phyloP scores from a whole-genome alignment of 2,113 vertebrate genomes.

The Sitta europaea region DNA sequence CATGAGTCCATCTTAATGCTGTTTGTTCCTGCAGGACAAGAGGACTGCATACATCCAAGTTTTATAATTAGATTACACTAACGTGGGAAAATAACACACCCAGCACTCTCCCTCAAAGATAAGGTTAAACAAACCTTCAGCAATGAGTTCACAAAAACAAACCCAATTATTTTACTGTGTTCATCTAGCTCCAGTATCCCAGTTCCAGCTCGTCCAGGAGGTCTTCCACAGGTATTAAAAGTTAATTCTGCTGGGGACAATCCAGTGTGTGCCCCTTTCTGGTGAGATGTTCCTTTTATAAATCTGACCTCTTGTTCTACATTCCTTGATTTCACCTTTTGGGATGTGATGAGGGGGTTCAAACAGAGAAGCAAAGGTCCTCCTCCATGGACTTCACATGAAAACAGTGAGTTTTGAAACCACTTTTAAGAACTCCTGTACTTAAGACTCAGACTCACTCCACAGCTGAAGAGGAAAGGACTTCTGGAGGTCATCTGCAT shows the following conservation, averaged over 20 bases:
- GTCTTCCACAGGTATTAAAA: background rate
- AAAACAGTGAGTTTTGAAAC: background rate
- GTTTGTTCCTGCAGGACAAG: background rate
- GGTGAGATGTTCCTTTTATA: background rate
- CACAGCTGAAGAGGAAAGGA: background rate
- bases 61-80: background rate
- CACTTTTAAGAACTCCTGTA: background rate
- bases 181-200: background rate
- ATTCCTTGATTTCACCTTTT: background rate
- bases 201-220: background rate
- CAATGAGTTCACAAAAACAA: background rate
- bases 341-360: background rate
- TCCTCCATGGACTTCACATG: background rate
- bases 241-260: background rate
- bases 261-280: background rate
- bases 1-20: background rate
- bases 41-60: rapidly evolving
- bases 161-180: background rate
- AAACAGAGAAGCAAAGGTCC: background rate
- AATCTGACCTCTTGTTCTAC: background rate
- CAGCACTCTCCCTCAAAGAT: background rate
- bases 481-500: background rate
- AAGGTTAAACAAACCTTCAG: background rate
- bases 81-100: background rate
- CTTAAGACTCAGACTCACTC: background rate